Percentiles rank a stretch among this genome's conserved stretches.
phyloP scores from a whole-genome alignment of 2,113 vertebrate species.

The Globicephala melas region DNA sequence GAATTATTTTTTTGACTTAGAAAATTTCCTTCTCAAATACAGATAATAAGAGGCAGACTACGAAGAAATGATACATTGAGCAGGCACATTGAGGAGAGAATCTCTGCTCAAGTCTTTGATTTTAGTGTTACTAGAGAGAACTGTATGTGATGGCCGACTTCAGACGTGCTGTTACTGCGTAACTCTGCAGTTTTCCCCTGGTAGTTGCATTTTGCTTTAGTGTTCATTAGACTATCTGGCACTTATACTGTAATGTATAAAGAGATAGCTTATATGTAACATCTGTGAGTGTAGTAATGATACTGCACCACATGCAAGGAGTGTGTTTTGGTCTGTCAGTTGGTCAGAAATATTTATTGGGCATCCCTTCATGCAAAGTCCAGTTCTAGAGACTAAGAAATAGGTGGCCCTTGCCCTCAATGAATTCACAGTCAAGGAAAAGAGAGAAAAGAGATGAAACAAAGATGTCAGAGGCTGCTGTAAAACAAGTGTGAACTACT shows the following conservation, averaged over 20 bases:
- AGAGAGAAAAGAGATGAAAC: background rate
- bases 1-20: background rate
- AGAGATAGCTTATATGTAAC: background rate
- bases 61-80: background rate
- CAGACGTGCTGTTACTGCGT: background rate
- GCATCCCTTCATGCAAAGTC: background rate
- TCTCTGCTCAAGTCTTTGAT: background rate
- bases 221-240: background rate
- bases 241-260: background rate
- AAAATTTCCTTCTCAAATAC: background rate
- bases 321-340: background rate
- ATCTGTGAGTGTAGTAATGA: background rate
- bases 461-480: background rate
- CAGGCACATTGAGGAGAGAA: background rate
- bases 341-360: background rate
- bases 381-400: background rate
- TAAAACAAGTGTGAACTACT: background rate
- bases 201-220: background rate
- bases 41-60: background rate
- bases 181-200: background rate
- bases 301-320: background rate
- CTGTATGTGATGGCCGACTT: background rate
- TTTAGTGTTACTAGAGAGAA: background rate
- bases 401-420: background rate
- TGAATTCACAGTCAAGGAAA: background rate